Percentiles rank a stretch among this genome's conserved stretches.
These are phyloP conservation scores for Cotesia typhae DNA, from an alignment of 1,140 invertebrate genomes.

Conservation along the genomic window DNA sequence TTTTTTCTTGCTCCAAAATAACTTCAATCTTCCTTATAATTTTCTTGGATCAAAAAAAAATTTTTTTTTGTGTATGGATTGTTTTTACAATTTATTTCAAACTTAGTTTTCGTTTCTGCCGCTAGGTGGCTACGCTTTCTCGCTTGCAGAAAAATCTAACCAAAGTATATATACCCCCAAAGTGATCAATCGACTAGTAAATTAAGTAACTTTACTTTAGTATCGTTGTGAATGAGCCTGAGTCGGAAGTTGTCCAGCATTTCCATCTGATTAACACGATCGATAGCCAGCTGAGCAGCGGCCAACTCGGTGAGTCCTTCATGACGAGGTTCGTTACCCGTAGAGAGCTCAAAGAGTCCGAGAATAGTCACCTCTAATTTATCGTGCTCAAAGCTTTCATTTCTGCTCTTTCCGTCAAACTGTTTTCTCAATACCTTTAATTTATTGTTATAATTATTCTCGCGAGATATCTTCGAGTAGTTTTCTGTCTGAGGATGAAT, in stretches of 20 bases:
- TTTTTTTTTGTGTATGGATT: too few relatives aligned
- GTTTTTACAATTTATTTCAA: too few relatives aligned
- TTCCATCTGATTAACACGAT: conserved; percentile 75
- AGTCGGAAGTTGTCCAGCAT: conserved; percentile 77
- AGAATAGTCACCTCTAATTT: conserved; percentile 65
- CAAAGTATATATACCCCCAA: too few relatives aligned
- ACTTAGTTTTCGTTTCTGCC: too few relatives aligned
- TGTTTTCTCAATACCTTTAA: neutral
- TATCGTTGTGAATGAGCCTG: conserved; percentile 80
- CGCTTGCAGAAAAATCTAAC: too few relatives aligned
- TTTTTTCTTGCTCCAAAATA: too few relatives aligned
- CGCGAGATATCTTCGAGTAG: neutral
- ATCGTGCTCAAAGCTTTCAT: conserved; percentile 33
- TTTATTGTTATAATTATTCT: conserved; percentile 9
- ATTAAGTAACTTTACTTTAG: conserved; percentile 70
- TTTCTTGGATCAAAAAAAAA: too few relatives aligned
- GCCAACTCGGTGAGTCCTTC: conserved; percentile 78
- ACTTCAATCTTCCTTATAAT: too few relatives aligned
- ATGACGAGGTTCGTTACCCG: conserved; percentile 66
- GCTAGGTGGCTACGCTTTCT: too few relatives aligned
- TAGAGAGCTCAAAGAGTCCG: conserved; percentile 80
- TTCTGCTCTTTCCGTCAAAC: neutral
- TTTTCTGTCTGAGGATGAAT: too few relatives aligned
- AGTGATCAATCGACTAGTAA: too few relatives aligned
- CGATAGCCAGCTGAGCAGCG: conserved; percentile 77